Evolutionary conservation across 2,888 invertebrate genomes (phyloP).

Genomic region (Synergus japonicus): DNA sequence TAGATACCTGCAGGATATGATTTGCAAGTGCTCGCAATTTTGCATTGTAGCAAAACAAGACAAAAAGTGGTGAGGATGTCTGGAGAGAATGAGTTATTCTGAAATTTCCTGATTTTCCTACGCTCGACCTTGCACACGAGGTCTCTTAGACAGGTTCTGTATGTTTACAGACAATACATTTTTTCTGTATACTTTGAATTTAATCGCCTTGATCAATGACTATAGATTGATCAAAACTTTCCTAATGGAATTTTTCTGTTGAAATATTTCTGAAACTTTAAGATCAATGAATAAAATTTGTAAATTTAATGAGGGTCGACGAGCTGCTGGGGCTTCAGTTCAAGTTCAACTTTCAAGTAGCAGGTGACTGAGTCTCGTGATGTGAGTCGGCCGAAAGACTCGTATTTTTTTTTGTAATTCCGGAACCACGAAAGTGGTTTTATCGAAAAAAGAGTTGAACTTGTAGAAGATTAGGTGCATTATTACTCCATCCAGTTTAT

Average conservation of each 20-base stretch:
- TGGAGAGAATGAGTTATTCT: background rate
- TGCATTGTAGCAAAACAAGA: background rate
- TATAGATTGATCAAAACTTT: background rate
- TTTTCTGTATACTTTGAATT: background rate
- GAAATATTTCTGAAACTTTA: background rate
- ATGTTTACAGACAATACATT: background rate
- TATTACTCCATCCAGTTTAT: no score
- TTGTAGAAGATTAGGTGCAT: no score
- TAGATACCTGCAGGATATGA: background rate
- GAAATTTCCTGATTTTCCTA: background rate
- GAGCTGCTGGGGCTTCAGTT: conserved; percentile 4
- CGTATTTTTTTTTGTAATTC: no score
- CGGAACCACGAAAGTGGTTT: no score
- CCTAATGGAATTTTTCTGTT: background rate
- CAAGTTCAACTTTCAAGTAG: conserved; percentile 7
- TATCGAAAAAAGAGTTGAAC: no score
- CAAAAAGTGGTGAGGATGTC: background rate
- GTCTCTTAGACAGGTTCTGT: background rate
- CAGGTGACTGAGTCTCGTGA: no score
- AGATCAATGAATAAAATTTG: conserved; percentile 10
- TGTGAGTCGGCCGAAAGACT: no score
- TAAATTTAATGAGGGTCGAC: conserved; percentile 25
- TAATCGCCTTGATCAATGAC: background rate
- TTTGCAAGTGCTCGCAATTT: background rate
- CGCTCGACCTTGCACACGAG: background rate